Base-by-base conservation (phyloP, 2,888 invertebrate species). In the Dasypolia templi region DNA sequence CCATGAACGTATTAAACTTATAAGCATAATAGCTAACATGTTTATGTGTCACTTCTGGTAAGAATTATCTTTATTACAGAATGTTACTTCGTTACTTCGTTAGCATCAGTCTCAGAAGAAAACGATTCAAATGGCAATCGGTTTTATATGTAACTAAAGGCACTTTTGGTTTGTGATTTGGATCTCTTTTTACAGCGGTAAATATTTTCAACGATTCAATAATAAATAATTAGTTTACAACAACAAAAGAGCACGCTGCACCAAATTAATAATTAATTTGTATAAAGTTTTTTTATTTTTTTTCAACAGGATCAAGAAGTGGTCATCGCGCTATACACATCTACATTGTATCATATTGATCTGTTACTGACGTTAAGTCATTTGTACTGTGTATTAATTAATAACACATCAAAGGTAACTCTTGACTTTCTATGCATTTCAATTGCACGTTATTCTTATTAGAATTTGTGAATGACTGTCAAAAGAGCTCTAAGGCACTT, bases 351-450 rank as follows among this genome's bases (percentile, higher is more conserved):
- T 77, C 70, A 73, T 58, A 70, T 72, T 67, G 79, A 83, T 78
- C 83, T 78, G 75, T 67, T 76, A 73, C 66, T 80, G 78, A 77
- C 75, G 66, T 72, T 58, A 44, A 65, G 62, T 79, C 77, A 80
- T 81, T 82, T 72, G 71, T 66, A 69, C 58, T 53, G 53, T 78
- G 81, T 83, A 86, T 85, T 82, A 84, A 86, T 85, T 81, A 83
- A 71, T 46, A 72, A 55, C 44, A 68, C 58, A 70, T 75, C 71
- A 75, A 75, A 75, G 83, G 70, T 71, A 59, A 66, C 53, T 58
- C 51, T 53, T 44, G 67, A 64, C 64, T 75, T 82, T 82, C 70
- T 79, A 75, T 75, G 56, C 58, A 79, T 75, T 75, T 75, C 51
- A 55, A 79, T 68, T 68, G 67, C 65, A 58, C 26, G 17, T 68